Percentiles rank a stretch among this genome's conserved stretches.
Conservation (phyloP, 1,140 invertebrate species). For the Trypoxylus dichotomus region DNA sequence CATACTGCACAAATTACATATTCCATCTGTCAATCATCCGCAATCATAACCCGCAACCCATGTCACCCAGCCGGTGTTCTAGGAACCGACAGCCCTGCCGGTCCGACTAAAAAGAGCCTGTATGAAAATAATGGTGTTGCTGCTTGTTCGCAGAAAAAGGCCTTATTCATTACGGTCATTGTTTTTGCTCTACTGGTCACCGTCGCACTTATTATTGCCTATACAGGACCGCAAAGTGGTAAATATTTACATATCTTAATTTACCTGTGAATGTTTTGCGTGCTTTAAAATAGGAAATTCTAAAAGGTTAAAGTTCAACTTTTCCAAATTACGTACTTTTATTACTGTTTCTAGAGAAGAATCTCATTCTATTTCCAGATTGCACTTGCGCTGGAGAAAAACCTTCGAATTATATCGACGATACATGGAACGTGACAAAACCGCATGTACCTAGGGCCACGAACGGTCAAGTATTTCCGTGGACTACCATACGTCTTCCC, state of each 20-base stretch:
- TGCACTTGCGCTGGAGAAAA: constrained; percentile 72
- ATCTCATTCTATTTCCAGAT: constrained; percentile 59
- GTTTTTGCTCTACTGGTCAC: constrained; percentile 79
- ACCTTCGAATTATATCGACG: constrained; percentile 63
- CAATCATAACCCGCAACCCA: constrained; percentile 44
- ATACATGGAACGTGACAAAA: constrained; percentile 63
- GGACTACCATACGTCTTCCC: constrained; percentile 85
- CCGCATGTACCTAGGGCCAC: constrained; percentile 68
- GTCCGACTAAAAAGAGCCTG: constrained; percentile 71
- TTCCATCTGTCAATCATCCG: constrained; percentile 48
- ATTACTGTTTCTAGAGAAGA: no score
- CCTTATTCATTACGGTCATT: constrained; percentile 75
- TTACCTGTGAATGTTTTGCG: no score
- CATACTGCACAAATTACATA: constrained; percentile 48
- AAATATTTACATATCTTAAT: constrained; percentile 46
- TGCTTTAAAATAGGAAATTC: background rate
- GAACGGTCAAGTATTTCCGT: constrained; percentile 83
- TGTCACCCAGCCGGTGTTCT: constrained; percentile 55
- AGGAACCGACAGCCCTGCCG: constrained; percentile 67
- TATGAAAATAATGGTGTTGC: constrained; percentile 77
- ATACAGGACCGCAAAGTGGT: constrained; percentile 80
- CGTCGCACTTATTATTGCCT: constrained; percentile 85
- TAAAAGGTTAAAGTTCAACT: background rate
- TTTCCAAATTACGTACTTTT: no score
- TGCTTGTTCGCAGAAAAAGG: constrained; percentile 83